These are phyloP conservation scores for Pterocles burchelli DNA, from an alignment of 2,113 vertebrate genomes.

Conservation along the genomic window DNA sequence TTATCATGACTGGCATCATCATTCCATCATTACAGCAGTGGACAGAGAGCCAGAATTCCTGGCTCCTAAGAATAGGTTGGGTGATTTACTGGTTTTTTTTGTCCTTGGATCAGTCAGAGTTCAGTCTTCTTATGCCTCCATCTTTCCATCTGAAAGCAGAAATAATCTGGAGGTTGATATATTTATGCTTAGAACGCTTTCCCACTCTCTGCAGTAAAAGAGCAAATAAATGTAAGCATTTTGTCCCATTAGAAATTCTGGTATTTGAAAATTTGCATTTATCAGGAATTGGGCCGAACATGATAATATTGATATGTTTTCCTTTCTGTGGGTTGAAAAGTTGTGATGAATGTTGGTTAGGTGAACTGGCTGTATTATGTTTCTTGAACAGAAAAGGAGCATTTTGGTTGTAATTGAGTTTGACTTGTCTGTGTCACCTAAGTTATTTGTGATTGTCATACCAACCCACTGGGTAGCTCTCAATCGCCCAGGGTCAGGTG, in stretches of 20 bases:
- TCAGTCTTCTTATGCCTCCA: not conserved
- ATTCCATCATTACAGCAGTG: conserved; percentile 17
- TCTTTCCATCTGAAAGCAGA: not conserved
- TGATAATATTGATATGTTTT: not conserved
- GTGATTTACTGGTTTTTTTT: not conserved
- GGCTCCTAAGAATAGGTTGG: not conserved
- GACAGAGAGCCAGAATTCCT: conserved; percentile 13
- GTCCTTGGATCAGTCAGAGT: not conserved
- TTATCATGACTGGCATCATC: conserved; percentile 3
- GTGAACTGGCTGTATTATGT: not conserved
- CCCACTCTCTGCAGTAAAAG: not conserved
- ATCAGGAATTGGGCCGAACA: not conserved
- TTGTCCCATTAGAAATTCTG: not conserved
- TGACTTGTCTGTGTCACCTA: not conserved
- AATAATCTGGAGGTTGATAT: not conserved
- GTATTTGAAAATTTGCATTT: not conserved
- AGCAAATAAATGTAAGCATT: not conserved
- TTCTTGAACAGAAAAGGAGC: not conserved
- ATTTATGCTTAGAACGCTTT: not conserved
- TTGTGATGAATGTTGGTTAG: not conserved
- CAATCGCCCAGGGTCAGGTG: not conserved
- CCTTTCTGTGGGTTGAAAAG: not conserved
- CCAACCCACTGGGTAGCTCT: not conserved
- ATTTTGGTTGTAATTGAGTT: not conserved
- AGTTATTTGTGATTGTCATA: not conserved